Base-by-base conservation (phyloP, 1,140 invertebrate species). In the Drosophila azteca region DNA sequence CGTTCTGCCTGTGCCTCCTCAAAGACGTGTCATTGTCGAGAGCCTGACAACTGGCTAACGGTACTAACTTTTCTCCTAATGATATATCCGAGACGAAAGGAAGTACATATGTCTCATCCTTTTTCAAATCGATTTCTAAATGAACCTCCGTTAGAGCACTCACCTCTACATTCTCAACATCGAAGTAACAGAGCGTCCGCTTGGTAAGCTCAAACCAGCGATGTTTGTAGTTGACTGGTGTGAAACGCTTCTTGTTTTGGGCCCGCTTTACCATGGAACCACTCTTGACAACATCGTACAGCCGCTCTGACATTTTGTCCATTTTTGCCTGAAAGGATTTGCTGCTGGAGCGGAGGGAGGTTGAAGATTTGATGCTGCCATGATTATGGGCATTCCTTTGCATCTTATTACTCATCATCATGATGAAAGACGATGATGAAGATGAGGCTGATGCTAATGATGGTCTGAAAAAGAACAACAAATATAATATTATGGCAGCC, bases 261-360 rank as follows among this genome's bases (percentile, higher is more conserved):
- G 96, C 97, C 54, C 96, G 93, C 92, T 97, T 97, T 45, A 96
- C 94, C 96, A 97, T 96, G 79, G 95, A 96, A 24, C 95, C 95
- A 84, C 95, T 76, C 93, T 95, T 92, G 68, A 63, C 80, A 50
- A 92, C 79, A 43, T 92, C 91, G 46, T 78, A 91, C 13, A 91
- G 59, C 24, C 66, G 74, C 61, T 92, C 90, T 3, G 91, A 80
- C 70, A 91, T 79, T 75, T 79, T 90, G 46, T 91, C 88, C 81
- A 88, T 78, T 89, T 88, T 90, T 51, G 74, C 83, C 63, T 84
- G 85, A 70, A 84, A 85, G 53, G 90, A 90, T 77, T 91, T 91
- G 44, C 72, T 88, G 62, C 70, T 90, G 26, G 90, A 90, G 49
- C 77, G 83, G 24, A 88, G 48, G 22, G 83, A 87, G 4, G 53